Evolutionary conservation across 2,113 vertebrate genomes (phyloP), one percentile per base, ranked within the genome.

Genomic region (Tyto alba): DNA sequence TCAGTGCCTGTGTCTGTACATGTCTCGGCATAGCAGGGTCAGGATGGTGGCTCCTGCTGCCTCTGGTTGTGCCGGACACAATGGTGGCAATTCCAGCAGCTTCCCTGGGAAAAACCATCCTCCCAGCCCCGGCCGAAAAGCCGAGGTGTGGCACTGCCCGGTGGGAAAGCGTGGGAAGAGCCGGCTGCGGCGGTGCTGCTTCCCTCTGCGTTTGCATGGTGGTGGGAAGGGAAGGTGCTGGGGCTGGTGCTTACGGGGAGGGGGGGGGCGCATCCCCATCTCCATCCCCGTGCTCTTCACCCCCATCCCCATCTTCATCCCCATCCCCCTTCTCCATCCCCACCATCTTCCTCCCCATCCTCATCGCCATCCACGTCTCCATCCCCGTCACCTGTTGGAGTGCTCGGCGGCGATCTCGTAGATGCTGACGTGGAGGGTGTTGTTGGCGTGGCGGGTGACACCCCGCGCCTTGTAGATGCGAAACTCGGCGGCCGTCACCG

Each of bases 401-500:
- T 96, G 98, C 88, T 99, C 98, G 4, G 96, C 88, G 6, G 98
- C 96, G 85, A 99, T 98, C 98, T 99, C 98, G 27, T 99, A 99
- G 85, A 99, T 94, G 50, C 99, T 99, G 98, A 99, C 41, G 55
- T 99, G 99, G 69, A 99, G 98, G 3, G 98, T 99, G 69, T 93
- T 68, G 97, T 99, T 99, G 47, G 96, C 93, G 10, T 97, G 97
- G 41, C 96, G 96, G 36, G 96, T 91, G 78, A 96, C 55, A 2
- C 98, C 99, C 66, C 98, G 97, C 1, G 98, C 98, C 97, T 99
- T 99, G 93, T 99, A 99, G 94, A 99, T 99, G 22, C 99, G 98
- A 76, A 99, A 99, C 96, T 99, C 99, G 0, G 99, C 99, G 0
- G 99, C 99, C 0, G 99, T 99, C 92, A 99, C 99, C 0, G 97